phyloP scores from a whole-genome alignment of 2,888 invertebrate species.

The Aleiodes leptofemur region DNA sequence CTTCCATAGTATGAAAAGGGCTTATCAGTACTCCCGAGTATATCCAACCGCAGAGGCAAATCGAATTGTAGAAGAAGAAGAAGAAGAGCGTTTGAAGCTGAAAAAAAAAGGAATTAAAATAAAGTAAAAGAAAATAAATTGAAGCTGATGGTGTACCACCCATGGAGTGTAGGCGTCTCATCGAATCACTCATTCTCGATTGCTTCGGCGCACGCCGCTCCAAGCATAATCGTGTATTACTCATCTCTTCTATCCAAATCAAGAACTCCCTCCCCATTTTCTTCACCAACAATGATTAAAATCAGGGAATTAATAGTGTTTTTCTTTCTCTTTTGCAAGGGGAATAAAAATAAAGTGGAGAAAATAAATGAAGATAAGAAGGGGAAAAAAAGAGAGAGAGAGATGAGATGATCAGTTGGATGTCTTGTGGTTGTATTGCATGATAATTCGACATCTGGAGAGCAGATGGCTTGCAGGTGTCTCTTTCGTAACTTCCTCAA shows the following conservation, averaged over 20 bases:
- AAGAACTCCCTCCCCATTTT: too few species aligned
- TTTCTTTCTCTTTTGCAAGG: background rate
- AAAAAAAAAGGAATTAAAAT: background rate
- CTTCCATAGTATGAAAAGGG: constrained; percentile 25
- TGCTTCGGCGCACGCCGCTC: constrained; percentile 1
- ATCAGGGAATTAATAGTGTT: constrained; percentile 8
- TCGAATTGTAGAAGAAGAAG: background rate
- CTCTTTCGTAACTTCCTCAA: constrained; percentile 33
- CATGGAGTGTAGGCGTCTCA: constrained; percentile 38
- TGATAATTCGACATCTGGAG: constrained; percentile 50
- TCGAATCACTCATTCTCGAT: constrained; percentile 41
- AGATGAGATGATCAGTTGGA: too few species aligned
- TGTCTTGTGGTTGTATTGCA: constrained; percentile 44
- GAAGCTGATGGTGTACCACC: constrained; percentile 36
- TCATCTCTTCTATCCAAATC: constrained; percentile 8
- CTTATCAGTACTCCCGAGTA: constrained; percentile 30
- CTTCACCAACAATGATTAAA: constrained; percentile 6
- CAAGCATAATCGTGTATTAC: constrained; percentile 28
- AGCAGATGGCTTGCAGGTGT: constrained; percentile 55
- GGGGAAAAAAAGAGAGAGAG: constrained; percentile 6
- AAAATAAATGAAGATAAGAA: constrained; percentile 24
- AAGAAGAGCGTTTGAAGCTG: background rate
- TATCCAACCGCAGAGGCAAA: background rate
- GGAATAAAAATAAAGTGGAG: constrained; percentile 9
- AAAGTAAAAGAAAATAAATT: constrained; percentile 8